Conservation (phyloP, 2,113 vertebrate genomes). For the Pavo muticus region DNA sequence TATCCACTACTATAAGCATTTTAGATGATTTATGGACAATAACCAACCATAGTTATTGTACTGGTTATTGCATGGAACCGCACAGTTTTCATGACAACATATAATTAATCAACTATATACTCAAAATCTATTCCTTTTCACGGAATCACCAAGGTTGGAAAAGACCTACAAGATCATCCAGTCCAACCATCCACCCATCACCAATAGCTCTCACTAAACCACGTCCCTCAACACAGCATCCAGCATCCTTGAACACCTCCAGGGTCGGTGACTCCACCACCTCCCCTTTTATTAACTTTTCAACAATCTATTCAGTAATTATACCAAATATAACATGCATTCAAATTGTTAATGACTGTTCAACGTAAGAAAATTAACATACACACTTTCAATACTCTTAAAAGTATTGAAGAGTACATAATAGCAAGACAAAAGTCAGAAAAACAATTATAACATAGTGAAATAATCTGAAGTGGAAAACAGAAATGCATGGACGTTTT, state of each 20-base stretch:
- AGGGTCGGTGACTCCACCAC: too few relatives aligned
- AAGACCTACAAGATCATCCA: too few relatives aligned
- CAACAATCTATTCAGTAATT: not conserved
- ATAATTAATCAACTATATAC: not conserved
- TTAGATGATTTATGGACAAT: not conserved
- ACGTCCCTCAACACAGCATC: too few relatives aligned
- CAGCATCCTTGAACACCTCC: too few relatives aligned
- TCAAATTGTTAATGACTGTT: not conserved
- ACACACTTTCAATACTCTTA: not conserved
- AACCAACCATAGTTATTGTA: not conserved
- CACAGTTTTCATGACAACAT: not conserved
- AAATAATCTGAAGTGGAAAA: not conserved
- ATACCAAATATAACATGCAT: not conserved
- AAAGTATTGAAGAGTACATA: not conserved
- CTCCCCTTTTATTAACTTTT: not conserved
- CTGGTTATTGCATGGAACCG: not conserved
- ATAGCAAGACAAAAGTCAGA: not conserved
- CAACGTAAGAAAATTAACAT: not conserved
- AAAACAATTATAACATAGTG: not conserved
- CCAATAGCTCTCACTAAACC: too few relatives aligned
- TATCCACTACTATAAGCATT: not conserved
- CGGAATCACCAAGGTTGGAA: too few relatives aligned
- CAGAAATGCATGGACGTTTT: not conserved
- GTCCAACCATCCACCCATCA: too few relatives aligned
- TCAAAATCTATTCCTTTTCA: not conserved